Evolutionary conservation across 2,113 vertebrate genomes (phyloP), one percentile per base, ranked within the genome.

Genomic region (Tachysurus fulvidraco): DNA sequence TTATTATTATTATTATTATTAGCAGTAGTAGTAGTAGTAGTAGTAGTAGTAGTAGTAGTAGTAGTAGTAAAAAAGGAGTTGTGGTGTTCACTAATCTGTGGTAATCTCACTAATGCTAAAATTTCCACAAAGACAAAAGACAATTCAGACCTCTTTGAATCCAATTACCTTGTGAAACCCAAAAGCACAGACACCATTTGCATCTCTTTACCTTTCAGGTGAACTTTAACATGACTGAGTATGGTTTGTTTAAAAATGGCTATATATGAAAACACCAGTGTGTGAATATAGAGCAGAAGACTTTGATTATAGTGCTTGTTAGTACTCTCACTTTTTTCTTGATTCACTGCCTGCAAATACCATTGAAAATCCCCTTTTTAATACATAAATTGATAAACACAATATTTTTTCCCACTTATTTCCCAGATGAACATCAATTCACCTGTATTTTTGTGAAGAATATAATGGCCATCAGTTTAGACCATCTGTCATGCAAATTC

Each of bases 401-500:
- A 28, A 28, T 77, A 69, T 83, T 81, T 36, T 36, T n/a, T 52
- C 2, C 46, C 50, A 36, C 36, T 36, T 36, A 23, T 21, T 36
- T 57, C 57, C 13, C 14, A 73, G 28, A 67, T 87, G 59, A 41
- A 65, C 54, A 46, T 73, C 44, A 73, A n/a, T 55, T 86, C 55
- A 79, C 74, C n/a, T 89, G 80, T 83, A 36, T 36, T 89, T 89
- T 65, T 60, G 57, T 69, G 19, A 62, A 23, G 21, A 79, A 83
- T 67, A 87, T 11, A 67, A 30, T 59, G 4, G 46, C 28, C 23
- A 55, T 81, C 76, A 76, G 36, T 84, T 83, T 78, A 74, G 76
- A 54, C 36, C 54, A 73, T 67, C 54, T 88, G 88, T 59, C 60
- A 89, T 86, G 83, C 85, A 52, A 71, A 81, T 88, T 90, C 14